Conservation (phyloP, 2,888 invertebrate genomes). For the Belgica antarctica region DNA sequence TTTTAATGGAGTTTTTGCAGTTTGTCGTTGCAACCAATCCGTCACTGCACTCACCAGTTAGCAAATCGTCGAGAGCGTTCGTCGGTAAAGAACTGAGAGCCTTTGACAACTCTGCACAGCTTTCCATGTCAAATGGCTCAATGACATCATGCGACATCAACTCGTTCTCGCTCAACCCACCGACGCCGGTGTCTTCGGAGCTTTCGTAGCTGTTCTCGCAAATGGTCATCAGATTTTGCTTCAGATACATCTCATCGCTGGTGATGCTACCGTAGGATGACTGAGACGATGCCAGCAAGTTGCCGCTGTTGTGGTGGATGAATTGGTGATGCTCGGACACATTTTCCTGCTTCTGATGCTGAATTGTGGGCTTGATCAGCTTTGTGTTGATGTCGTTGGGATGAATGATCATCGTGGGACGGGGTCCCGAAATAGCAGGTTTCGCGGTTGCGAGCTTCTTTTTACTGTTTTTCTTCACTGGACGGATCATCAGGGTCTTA, state of each 20-base stretch:
- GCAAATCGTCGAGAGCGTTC: conserved; percentile 79
- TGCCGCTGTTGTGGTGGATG: conserved; percentile 40
- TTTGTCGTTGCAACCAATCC: too few species aligned
- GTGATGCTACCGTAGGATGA: conserved; percentile 1
- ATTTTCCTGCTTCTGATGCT: conserved; percentile 45
- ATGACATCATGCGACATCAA: conserved; percentile 57
- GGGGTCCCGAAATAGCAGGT: conserved; percentile 54
- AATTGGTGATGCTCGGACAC: conserved; percentile 31
- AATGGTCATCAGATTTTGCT: conserved; percentile 54
- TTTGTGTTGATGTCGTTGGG: conserved; percentile 61
- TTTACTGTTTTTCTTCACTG: conserved; percentile 19
- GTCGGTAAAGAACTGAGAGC: conserved; percentile 75
- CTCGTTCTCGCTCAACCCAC: conserved; percentile 62
- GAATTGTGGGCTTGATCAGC: conserved; percentile 49
- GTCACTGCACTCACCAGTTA: conserved; percentile 70
- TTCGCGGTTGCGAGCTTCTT: conserved; percentile 16
- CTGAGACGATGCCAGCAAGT: conserved; percentile 35
- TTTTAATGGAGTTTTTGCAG: too few species aligned
- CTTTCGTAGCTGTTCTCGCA: conserved; percentile 66
- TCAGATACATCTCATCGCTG: conserved; percentile 36
- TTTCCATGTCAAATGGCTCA: conserved; percentile 49
- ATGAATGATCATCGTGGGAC: conserved; percentile 55
- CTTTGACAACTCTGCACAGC: conserved; percentile 64
- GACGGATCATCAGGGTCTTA: conserved; percentile 32
- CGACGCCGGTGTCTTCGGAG: conserved; percentile 62